A percentile compares a stretch with the other conserved stretches of the same genome.
These are phyloP conservation scores for Brotogeris chrysoptera DNA, from an alignment of 2,797 vertebrate species.

Conservation along the genomic window DNA sequence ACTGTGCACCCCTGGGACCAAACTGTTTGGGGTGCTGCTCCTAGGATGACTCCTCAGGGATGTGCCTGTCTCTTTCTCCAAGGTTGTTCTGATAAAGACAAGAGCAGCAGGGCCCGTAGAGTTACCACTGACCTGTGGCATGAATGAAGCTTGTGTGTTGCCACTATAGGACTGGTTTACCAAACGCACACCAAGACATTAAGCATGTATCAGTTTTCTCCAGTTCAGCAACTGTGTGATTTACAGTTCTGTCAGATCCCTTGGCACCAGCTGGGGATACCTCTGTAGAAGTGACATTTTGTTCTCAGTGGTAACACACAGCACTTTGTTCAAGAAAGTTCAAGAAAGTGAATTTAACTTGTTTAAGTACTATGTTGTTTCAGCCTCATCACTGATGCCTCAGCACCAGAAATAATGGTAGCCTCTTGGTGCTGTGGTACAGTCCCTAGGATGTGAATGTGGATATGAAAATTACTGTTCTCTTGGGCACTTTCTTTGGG, in stretches of 20 bases:
- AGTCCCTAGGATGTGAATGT: not conserved
- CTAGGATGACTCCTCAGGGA: not conserved
- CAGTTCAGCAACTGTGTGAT: not conserved
- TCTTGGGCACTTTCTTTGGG: not conserved
- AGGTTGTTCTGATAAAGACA: not conserved
- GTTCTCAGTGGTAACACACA: not conserved
- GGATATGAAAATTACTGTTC: not conserved
- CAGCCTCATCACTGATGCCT: not conserved
- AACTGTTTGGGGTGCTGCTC: not conserved
- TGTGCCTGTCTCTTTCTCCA: not conserved
- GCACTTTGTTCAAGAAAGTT: not conserved
- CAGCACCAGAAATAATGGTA: not conserved
- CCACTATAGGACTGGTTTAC: not conserved
- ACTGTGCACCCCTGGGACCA: not conserved
- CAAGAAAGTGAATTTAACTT: not conserved
- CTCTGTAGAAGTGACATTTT: not conserved
- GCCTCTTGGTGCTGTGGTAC: not conserved
- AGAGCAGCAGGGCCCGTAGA: not conserved
- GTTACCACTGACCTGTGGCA: not conserved
- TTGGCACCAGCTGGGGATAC: not conserved
- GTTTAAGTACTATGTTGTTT: not conserved
- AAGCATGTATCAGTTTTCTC: not conserved
- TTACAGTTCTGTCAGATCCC: not conserved
- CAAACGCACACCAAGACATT: not conserved
- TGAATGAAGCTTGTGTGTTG: not conserved